These are phyloP conservation scores for Cinclus cinclus DNA, from an alignment of 2,113 vertebrate species.

Conservation along the genomic window DNA sequence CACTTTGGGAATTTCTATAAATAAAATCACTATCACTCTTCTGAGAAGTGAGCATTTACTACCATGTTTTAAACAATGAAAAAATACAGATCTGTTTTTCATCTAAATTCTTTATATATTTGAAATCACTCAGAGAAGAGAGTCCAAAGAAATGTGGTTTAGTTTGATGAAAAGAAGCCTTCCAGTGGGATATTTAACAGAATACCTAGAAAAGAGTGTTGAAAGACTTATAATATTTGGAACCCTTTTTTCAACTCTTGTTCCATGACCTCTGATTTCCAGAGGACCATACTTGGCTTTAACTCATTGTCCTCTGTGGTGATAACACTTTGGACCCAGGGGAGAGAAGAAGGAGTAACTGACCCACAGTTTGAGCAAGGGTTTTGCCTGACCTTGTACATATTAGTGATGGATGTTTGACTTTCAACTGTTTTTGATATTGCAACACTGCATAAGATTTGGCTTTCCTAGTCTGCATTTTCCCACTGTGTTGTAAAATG, in stretches of 20 bases:
- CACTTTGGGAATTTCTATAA: conserved; percentile 61
- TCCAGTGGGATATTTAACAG: conserved; percentile 50
- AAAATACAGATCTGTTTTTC: conserved; percentile 65
- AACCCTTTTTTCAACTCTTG: conserved; percentile 2
- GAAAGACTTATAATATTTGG: conserved; percentile 57
- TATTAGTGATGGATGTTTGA: background rate
- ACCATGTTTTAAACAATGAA: conserved; percentile 43
- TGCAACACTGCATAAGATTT: background rate
- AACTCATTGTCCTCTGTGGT: background rate
- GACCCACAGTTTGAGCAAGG: background rate
- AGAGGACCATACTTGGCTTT: conserved; percentile 15
- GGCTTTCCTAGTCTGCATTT: background rate
- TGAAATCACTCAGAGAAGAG: conserved; percentile 47
- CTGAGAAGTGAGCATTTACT: conserved; percentile 50
- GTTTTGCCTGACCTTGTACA: background rate
- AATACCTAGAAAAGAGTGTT: conserved; percentile 60
- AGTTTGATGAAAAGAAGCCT: conserved; percentile 49
- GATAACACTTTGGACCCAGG: conserved; percentile 17
- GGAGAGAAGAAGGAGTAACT: conserved; percentile 1
- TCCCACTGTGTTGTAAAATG: background rate
- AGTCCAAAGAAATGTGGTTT: conserved; percentile 65
- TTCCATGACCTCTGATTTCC: conserved; percentile 40
- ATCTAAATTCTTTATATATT: conserved; percentile 68
- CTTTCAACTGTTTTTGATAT: background rate
- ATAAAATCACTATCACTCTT: conserved; percentile 56